Evolutionary conservation across 2,113 vertebrate genomes (phyloP), one percentile per base, ranked within the genome.

Genomic region (Monopterus albus): DNA sequence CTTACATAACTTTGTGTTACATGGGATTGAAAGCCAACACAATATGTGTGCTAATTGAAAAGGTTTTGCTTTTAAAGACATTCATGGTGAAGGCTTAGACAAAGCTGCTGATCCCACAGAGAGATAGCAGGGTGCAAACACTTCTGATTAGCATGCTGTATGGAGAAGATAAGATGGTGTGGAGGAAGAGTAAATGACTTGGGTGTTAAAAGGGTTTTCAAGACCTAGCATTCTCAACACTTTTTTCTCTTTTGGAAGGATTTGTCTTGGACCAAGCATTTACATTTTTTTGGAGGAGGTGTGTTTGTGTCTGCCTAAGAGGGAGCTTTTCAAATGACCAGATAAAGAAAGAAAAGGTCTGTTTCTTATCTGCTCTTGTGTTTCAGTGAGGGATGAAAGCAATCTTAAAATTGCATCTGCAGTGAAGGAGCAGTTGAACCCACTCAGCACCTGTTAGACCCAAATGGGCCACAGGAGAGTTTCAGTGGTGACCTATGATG

Each of bases 341-440:
- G 72, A 65, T 61, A 40, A 25, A 31, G 29, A 43, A 38, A 64
- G 53, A 31, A 73, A 70, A 69, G 45, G 47, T 70, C 61, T 38
- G 45, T 77, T 82, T 81, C 74, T 86, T 84, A 89, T 89, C 86
- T 60, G 47, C 80, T 65, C 79, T 71, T 79, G 75, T 83, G 86
- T 90, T 89, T 85, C 85, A 82, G 76, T 68, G 49, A 38, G 56
- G 86, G 76, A 79, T 84, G 78, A 89, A 89, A 83, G 78, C 86
- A 88, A 88, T 89, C 86, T 89, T 88, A 66, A 81, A 84, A 88
- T 77, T 61, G 83, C 81, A 88, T 90, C 88, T 80, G 78, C 59
- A 79, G 81, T 79, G 43, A 23, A 70, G 78, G 58, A 85, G 80
- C 78, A 75, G 83, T 89, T 90, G 89, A 90, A 89, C 86, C 86